A percentile compares a stretch with the other conserved stretches of the same genome.
Conservation (phyloP, 1,140 invertebrate genomes). For the Sarcophaga peregrina region DNA sequence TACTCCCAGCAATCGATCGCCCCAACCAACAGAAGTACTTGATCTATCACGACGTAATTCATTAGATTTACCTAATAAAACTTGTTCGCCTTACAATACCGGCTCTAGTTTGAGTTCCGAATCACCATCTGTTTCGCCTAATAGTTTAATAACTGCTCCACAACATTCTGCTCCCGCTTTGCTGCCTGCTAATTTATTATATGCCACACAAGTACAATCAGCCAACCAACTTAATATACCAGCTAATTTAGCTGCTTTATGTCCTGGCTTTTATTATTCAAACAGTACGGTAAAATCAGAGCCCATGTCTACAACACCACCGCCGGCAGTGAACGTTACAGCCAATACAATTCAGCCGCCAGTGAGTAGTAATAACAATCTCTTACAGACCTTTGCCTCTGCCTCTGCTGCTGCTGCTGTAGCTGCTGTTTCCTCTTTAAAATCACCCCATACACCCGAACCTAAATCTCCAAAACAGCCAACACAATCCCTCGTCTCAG, state of each 20-base stretch:
- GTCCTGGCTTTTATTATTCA: constrained; percentile 58
- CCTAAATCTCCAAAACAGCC: constrained; percentile 16
- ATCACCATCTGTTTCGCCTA: constrained; percentile 55
- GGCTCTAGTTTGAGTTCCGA: constrained; percentile 58
- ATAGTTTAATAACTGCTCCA: background rate
- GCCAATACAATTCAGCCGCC: constrained; percentile 9
- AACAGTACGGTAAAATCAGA: constrained; percentile 55
- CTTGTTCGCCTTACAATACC: constrained; percentile 61
- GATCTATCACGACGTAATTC: constrained; percentile 65
- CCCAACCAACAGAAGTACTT: constrained; percentile 55
- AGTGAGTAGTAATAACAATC: constrained; percentile 49
- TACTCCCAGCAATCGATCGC: constrained; percentile 47
- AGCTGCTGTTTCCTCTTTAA: constrained; percentile 23
- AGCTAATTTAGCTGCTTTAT: constrained; percentile 55
- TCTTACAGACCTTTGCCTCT: constrained; percentile 57
- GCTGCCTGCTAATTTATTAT: constrained; percentile 55
- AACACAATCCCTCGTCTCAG: background rate
- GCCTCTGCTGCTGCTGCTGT: constrained; percentile 53
- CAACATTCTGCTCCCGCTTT: constrained; percentile 43
- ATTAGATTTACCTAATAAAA: constrained; percentile 62
- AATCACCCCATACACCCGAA: background rate
- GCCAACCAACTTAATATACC: constrained; percentile 44
- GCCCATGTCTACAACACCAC: constrained; percentile 24
- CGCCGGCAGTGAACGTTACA: constrained; percentile 3
- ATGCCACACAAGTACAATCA: constrained; percentile 52